Percentiles rank a stretch among this genome's conserved stretches.
Evolutionary conservation across 2,113 vertebrate genomes (phyloP).

Genomic region (Scopus umbretta): DNA sequence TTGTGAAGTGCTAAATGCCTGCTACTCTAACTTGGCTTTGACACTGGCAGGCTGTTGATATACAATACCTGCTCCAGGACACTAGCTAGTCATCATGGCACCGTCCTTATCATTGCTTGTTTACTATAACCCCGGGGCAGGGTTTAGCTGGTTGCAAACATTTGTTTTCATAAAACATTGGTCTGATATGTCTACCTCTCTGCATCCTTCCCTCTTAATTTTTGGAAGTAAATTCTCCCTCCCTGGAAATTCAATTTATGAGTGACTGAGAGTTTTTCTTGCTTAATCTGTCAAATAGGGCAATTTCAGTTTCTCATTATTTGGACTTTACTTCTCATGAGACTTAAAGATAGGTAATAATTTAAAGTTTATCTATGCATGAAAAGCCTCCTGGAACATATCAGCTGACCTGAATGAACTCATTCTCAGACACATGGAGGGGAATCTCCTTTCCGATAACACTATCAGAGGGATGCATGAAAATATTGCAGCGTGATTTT

Average conservation of each 20-base stretch:
- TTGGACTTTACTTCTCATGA: neutral
- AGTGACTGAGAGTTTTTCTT: neutral
- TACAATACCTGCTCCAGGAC: neutral
- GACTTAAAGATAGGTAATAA: neutral
- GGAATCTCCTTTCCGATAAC: neutral
- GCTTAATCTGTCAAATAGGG: neutral
- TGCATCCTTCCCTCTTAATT: neutral
- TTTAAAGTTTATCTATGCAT: neutral
- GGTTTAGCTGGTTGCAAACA: neutral
- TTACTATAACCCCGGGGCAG: neutral
- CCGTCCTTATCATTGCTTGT: neutral
- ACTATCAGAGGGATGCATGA: neutral
- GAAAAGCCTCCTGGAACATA: neutral
- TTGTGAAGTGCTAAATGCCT: slow-evolving; percentile 38
- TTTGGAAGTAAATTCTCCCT: neutral
- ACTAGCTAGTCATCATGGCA: slow-evolving; percentile 33
- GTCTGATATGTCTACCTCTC: neutral
- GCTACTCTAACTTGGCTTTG: slow-evolving; percentile 15
- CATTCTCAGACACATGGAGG: neutral
- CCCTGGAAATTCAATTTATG: neutral
- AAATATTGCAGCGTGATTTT: neutral
- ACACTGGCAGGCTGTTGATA: slow-evolving; percentile 24
- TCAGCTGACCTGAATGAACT: neutral
- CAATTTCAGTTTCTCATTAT: neutral
- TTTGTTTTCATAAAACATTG: neutral